Percentiles rank a stretch among this genome's conserved stretches.
Evolutionary conservation across 2,888 invertebrate species (phyloP).

Genomic region (Chymomyza procnemis): DNA sequence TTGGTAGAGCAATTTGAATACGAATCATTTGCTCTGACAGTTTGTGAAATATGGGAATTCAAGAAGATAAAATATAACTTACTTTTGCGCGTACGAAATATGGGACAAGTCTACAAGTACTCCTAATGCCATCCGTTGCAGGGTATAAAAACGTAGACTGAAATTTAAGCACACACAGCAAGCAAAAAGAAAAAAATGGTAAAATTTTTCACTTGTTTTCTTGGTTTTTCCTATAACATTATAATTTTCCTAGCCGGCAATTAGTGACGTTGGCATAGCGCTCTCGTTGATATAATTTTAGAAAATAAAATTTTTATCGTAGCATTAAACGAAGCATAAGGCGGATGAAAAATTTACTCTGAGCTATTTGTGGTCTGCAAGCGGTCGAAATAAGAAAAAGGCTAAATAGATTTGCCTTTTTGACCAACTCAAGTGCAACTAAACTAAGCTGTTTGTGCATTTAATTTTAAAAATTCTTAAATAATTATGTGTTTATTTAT

Average conservation of each 20-base stretch:
- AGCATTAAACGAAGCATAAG: neutral
- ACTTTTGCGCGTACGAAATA: too few relatives aligned
- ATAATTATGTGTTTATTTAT: slow-evolving; percentile 49
- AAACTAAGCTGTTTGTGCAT: slow-evolving; percentile 19
- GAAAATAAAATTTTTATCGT: slow-evolving; percentile 26
- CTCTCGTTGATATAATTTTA: slow-evolving; percentile 52
- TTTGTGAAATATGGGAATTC: too few relatives aligned
- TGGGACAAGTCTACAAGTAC: too few relatives aligned
- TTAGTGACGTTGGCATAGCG: slow-evolving; percentile 59
- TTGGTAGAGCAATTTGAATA: too few relatives aligned
- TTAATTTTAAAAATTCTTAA: slow-evolving; percentile 45
- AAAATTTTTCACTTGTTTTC: slow-evolving; percentile 21
- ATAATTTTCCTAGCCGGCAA: slow-evolving; percentile 31
- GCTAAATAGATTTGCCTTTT: slow-evolving; percentile 31
- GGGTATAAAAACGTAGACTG: too few relatives aligned
- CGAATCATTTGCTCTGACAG: too few relatives aligned
- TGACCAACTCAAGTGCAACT: slow-evolving; percentile 44
- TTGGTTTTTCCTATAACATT: slow-evolving; percentile 17
- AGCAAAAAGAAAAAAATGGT: neutral
- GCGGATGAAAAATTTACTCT: slow-evolving; percentile 29
- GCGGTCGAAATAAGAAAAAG: slow-evolving; percentile 1
- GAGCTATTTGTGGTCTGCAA: slow-evolving; percentile 26
- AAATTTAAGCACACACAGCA: neutral
- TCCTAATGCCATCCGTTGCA: too few relatives aligned
- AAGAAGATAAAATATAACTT: too few relatives aligned